A percentile compares a stretch with the other conserved stretches of the same genome.
Evolutionary conservation across 2,888 invertebrate species (phyloP).

Genomic region (Bruchidius siliquastri): DNA sequence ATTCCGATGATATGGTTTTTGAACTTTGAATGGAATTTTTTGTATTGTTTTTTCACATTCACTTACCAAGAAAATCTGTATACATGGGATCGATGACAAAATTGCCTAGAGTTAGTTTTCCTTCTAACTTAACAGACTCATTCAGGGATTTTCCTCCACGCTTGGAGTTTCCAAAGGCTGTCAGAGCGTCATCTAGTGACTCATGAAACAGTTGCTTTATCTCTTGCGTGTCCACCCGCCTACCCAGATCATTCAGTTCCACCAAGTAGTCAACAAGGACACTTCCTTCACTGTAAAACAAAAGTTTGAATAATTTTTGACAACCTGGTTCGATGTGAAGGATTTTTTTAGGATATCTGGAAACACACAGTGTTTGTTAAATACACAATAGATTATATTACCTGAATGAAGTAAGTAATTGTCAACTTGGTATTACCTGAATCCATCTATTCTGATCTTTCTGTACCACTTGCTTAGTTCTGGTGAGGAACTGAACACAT

Average conservation of each 20-base stretch:
- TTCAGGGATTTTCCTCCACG: slow-evolving; percentile 42
- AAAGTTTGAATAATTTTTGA: neutral
- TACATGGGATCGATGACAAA: slow-evolving; percentile 80
- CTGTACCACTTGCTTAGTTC: slow-evolving; percentile 77
- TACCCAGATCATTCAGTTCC: slow-evolving; percentile 70
- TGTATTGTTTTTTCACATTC: neutral
- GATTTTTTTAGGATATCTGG: too few relatives aligned
- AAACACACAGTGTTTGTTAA: too few relatives aligned
- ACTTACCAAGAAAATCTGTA: slow-evolving; percentile 82
- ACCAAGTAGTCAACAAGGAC: slow-evolving; percentile 85
- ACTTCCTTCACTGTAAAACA: slow-evolving; percentile 66
- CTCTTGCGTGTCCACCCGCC: slow-evolving; percentile 65
- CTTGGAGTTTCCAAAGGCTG: slow-evolving; percentile 30
- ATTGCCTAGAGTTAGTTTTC: slow-evolving; percentile 70
- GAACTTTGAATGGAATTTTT: too few relatives aligned
- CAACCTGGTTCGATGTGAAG: too few relatives aligned
- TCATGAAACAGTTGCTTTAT: slow-evolving; percentile 66
- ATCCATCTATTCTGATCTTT: slow-evolving; percentile 80
- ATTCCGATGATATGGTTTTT: too few relatives aligned
- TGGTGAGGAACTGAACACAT: slow-evolving; percentile 72
- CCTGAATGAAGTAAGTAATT: too few relatives aligned
- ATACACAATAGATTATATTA: too few relatives aligned
- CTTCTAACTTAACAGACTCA: slow-evolving; percentile 52
- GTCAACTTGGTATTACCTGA: slow-evolving; percentile 52
- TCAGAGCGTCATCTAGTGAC: slow-evolving; percentile 49